These are phyloP conservation scores for Rhadinocentrus ornatus DNA, from an alignment of 2,797 vertebrate genomes.

Conservation along the genomic window DNA sequence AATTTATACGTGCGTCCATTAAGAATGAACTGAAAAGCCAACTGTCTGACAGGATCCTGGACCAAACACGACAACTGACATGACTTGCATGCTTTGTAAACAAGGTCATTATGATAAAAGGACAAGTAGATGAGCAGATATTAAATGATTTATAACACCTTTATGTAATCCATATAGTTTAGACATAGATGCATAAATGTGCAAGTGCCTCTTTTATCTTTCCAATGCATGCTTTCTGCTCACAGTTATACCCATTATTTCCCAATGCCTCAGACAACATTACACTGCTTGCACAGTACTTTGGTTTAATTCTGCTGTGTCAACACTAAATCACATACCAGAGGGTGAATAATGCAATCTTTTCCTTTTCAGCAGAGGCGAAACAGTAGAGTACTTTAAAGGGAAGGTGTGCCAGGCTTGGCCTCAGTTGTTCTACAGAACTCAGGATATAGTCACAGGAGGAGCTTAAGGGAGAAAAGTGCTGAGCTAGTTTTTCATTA, in stretches of 20 bases:
- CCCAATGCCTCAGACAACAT: slow-evolving; percentile 8
- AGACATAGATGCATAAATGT: not conserved
- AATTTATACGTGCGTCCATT: slow-evolving; percentile 21
- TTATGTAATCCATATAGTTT: not conserved
- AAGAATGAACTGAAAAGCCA: slow-evolving; percentile 24
- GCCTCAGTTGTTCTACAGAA: slow-evolving; percentile 55
- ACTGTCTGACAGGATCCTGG: not conserved
- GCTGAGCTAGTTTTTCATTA: slow-evolving; percentile 69
- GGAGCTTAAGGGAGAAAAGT: slow-evolving; percentile 48
- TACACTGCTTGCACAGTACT: slow-evolving; percentile 42
- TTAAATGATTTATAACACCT: slow-evolving; percentile 20
- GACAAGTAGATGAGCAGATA: slow-evolving; percentile 19
- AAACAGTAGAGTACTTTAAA: slow-evolving; percentile 65
- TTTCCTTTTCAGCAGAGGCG: slow-evolving; percentile 54
- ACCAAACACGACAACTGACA: slow-evolving; percentile 13
- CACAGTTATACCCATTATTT: slow-evolving; percentile 23
- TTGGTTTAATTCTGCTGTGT: slow-evolving; percentile 59
- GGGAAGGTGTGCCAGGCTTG: slow-evolving; percentile 69
- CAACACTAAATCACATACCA: slow-evolving; percentile 51
- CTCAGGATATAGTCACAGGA: slow-evolving; percentile 55
- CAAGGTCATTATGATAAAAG: slow-evolving; percentile 18
- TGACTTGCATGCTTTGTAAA: slow-evolving; percentile 25
- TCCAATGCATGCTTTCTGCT: slow-evolving; percentile 19
- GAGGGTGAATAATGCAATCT: slow-evolving; percentile 49
- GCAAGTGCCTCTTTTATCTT: not conserved